Conservation (phyloP, 2,113 vertebrate genomes). For the Manacus vitellinus region DNA sequence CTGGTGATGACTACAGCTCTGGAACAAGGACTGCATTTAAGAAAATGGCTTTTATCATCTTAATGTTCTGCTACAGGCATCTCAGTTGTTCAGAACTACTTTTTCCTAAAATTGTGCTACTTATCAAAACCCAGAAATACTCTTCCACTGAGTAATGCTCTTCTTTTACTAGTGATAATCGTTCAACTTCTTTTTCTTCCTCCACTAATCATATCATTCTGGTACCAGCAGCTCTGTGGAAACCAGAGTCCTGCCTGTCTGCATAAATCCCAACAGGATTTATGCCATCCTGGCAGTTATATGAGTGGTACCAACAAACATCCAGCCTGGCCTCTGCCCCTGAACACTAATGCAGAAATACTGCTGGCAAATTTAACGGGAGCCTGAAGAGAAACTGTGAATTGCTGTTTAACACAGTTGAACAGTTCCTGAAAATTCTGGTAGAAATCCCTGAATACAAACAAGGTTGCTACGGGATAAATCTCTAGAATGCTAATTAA, state of each 20-base stretch:
- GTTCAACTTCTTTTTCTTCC: not conserved
- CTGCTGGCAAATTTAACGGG: not conserved
- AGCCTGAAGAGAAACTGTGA: not conserved
- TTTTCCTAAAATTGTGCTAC: not conserved
- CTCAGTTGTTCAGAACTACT: not conserved
- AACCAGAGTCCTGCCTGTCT: not conserved
- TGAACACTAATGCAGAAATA: not conserved
- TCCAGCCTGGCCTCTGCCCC: not conserved
- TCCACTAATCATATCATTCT: not conserved
- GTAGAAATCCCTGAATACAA: slow-evolving; percentile 8
- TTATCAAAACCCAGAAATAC: not conserved
- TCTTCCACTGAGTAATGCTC: not conserved
- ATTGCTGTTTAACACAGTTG: not conserved
- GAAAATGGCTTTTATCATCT: not conserved
- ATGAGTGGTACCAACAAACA: not conserved
- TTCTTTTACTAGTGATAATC: not conserved
- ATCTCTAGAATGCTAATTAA: slow-evolving; percentile 18
- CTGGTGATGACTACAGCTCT: not conserved
- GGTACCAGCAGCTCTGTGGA: not conserved
- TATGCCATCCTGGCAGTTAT: not conserved
- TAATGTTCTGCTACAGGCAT: not conserved
- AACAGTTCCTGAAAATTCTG: slow-evolving; percentile 21
- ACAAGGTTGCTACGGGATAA: slow-evolving; percentile 4
- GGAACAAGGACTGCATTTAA: not conserved
- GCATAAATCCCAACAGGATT: not conserved